Percentiles rank a stretch among this genome's conserved stretches.
These are phyloP conservation scores for Sebastes trivittatus DNA, from an alignment of 2,797 vertebrate genomes.

Conservation along the genomic window DNA sequence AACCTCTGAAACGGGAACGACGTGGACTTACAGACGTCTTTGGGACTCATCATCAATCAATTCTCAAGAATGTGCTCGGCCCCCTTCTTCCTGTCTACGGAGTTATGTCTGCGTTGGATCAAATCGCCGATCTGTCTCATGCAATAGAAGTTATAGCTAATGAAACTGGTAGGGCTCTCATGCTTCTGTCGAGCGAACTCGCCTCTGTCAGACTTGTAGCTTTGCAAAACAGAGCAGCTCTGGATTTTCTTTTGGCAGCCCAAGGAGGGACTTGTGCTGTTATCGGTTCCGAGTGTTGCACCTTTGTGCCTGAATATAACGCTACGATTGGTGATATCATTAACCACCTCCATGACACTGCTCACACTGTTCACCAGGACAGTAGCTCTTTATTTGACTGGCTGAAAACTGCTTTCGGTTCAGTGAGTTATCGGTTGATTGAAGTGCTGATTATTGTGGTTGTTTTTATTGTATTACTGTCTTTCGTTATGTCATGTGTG, in stretches of 20 bases:
- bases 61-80: slow-evolving; percentile 43
- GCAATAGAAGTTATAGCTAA: slow-evolving; percentile 56
- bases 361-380: slow-evolving; percentile 42
- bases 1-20: not conserved
- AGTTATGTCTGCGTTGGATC: slow-evolving; percentile 62
- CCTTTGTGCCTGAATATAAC: slow-evolving; percentile 67
- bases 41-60: slow-evolving; percentile 57
- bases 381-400: slow-evolving; percentile 37
- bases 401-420: slow-evolving; percentile 16
- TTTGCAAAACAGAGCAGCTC: slow-evolving; percentile 63
- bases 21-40: slow-evolving; percentile 46
- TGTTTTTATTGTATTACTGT: slow-evolving; percentile 27
- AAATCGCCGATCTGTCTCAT: slow-evolving; percentile 56
- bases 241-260: slow-evolving; percentile 64
- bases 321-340: slow-evolving; percentile 47
- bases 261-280: slow-evolving; percentile 60
- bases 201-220: slow-evolving; percentile 56
- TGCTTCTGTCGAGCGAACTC: slow-evolving; percentile 56
- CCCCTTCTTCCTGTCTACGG: slow-evolving; percentile 58
- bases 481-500: slow-evolving; percentile 38
- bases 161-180: slow-evolving; percentile 41
- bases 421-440: slow-evolving; percentile 3
- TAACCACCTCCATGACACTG: slow-evolving; percentile 36
- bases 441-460: slow-evolving; percentile 30
- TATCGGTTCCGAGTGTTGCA: slow-evolving; percentile 66